Evolutionary conservation across 2,888 invertebrate genomes (phyloP), one percentile per base, ranked within the genome.

Genomic region (Eledone cirrhosa): DNA sequence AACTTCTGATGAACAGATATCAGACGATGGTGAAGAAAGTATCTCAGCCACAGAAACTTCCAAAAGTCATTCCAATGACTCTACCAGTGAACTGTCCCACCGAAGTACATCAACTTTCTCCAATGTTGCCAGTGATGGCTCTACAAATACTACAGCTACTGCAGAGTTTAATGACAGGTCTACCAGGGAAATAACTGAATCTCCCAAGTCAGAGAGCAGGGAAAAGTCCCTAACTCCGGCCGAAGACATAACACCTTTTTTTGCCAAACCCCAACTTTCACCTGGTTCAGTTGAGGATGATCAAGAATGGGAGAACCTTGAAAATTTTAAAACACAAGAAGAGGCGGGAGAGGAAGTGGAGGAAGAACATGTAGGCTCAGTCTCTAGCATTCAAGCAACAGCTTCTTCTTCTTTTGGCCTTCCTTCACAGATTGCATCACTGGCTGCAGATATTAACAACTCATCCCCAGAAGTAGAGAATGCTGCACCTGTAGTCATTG

Each of bases 1-100:
- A 47, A 31, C 80, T 48, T 76, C 82, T 29, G 78, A 78, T 22
- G 84, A 84, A 48, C 79, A 82, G n/a, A n/a, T 67, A n/a, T 65
- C n/a, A 11, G 59, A 31, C 78, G 77, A 22, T 65, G 48, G 48
- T 13, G 78, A 78, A 27, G 78, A 75, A 53, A 74, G 72, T 74
- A n/a, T 78, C 74, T 48, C 74, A 19, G 59, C 67, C 16, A 63
- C 59, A 7, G 78, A 78, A 22, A 48, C 78, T 2, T 59, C 78
- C n/a, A 74, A 24, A 69, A 78, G 78, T 47, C 33, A 59, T n/a
- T 65, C n/a, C 47, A 72, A 74, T 33, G 65, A 69, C 31, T 33
- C 72, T 19, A n/a, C 72, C 16, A 72, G 72, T 41, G 72, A 72
- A 33, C n/a, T 22, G 19, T 72, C 72, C 0, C n/a, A 41, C 31